A percentile compares a stretch with the other conserved stretches of the same genome.
Conservation (phyloP, 2,888 invertebrate species). For the Ormyrus nitidulus region DNA sequence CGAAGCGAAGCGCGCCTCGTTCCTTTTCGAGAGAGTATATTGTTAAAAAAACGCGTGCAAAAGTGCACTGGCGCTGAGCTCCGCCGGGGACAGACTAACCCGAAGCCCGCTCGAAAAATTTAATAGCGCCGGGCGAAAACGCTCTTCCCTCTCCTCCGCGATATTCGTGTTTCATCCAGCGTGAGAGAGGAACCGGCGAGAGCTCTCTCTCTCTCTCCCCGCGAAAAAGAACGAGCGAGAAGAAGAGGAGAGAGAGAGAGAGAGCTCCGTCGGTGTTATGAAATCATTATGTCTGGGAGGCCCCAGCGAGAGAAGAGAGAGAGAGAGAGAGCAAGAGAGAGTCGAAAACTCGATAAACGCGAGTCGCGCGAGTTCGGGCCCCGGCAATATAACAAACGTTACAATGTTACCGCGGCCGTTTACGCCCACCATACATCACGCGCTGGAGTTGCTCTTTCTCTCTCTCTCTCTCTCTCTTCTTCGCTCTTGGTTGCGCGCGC, state of each 20-base stretch:
- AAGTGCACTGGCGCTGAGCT: slow-evolving; percentile 27
- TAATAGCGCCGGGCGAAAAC: slow-evolving; percentile 10
- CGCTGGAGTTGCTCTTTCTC: slow-evolving; percentile 60
- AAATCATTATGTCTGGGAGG: slow-evolving; percentile 40
- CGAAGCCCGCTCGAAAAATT: slow-evolving; percentile 11
- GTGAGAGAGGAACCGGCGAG: neutral
- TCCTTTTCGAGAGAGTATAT: neutral
- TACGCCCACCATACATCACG: slow-evolving; percentile 71
- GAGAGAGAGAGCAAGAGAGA: slow-evolving; percentile 6
- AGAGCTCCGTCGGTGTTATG: slow-evolving; percentile 27
- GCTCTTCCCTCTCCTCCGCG: slow-evolving; percentile 2
- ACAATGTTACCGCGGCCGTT: slow-evolving; percentile 69
- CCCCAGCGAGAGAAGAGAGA: slow-evolving; percentile 3
- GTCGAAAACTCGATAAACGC: slow-evolving; percentile 55
- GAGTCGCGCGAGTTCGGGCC: slow-evolving; percentile 58
- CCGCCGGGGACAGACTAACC: slow-evolving; percentile 29
- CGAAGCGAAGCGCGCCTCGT: no score
- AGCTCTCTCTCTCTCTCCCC: no score
- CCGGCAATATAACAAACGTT: slow-evolving; percentile 70
- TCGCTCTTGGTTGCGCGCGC: slow-evolving; percentile 6
- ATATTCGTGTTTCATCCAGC: slow-evolving; percentile 2
- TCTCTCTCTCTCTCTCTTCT: slow-evolving; percentile 16
- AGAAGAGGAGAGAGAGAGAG: neutral
- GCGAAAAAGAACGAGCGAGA: neutral
- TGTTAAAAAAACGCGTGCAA: neutral